Conservation (phyloP, 1,140 invertebrate species). For the Popillia japonica region DNA sequence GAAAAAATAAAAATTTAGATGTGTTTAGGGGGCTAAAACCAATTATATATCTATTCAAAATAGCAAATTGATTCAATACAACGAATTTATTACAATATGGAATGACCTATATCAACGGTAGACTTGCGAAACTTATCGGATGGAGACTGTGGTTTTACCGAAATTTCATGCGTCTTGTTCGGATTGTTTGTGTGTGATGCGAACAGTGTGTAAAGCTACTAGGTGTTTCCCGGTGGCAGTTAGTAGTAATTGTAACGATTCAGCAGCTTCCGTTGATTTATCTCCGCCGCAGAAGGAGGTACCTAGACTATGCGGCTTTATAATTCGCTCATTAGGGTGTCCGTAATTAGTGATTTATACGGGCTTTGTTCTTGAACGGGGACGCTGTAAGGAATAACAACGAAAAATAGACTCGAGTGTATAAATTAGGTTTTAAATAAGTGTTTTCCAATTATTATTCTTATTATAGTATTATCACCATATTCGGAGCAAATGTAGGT, state of each 20-base stretch:
- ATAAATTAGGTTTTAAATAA: too few relatives aligned
- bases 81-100: too few relatives aligned
- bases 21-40: too few relatives aligned
- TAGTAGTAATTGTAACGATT: not conserved
- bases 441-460: too few relatives aligned
- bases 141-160: not conserved
- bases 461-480: too few relatives aligned
- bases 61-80: too few relatives aligned
- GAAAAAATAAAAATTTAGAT: too few relatives aligned
- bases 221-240: not conserved
- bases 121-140: not conserved
- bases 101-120: too few relatives aligned
- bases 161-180: not conserved
- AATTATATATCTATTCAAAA: too few relatives aligned
- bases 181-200: not conserved
- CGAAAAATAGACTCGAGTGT: too few relatives aligned
- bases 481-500: too few relatives aligned
- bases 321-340: not conserved
- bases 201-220: not conserved
- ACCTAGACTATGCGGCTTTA: not conserved
- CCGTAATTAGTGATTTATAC: constrained; percentile 1
- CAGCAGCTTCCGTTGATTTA: constrained; percentile 4
- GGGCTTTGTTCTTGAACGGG: not conserved
- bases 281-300: not conserved
- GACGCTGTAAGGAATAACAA: too few relatives aligned